Conservation (phyloP, 1,140 invertebrate species). For the Trichonephila clavata region DNA sequence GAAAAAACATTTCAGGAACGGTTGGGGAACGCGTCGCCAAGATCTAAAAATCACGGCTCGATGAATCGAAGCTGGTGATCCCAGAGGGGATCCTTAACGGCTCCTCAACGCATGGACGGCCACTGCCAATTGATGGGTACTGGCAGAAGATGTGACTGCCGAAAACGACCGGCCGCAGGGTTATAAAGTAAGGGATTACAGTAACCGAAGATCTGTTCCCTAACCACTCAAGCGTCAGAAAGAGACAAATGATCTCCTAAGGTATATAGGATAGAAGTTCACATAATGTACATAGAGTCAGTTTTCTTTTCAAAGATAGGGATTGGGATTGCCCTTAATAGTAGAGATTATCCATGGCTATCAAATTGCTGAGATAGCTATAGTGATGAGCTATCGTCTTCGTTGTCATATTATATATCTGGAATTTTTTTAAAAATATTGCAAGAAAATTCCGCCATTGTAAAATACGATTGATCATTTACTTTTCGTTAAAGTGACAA, state of each 20-base stretch:
- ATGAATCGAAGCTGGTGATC: conserved; percentile 26
- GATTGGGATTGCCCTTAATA: neutral
- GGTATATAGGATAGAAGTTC: neutral
- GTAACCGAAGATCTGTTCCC: conserved; percentile 51
- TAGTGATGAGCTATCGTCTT: too few species aligned
- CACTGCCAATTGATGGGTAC: conserved; percentile 69
- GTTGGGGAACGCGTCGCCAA: conserved; percentile 2
- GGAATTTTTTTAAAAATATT: too few species aligned
- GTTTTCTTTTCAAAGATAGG: neutral
- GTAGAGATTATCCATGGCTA: neutral
- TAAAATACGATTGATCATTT: too few species aligned
- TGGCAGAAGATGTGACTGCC: conserved; percentile 54
- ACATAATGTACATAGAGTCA: neutral
- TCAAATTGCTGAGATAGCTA: neutral
- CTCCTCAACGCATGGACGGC: conserved; percentile 32
- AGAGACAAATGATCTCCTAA: neutral
- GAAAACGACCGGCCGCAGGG: conserved; percentile 53
- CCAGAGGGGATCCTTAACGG: conserved; percentile 48
- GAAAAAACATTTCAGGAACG: conserved; percentile 46
- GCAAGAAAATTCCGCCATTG: too few species aligned
- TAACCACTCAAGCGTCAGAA: neutral
- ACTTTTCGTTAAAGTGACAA: too few species aligned
- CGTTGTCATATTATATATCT: too few species aligned
- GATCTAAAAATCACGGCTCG: conserved; percentile 66
- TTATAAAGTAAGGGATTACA: conserved; percentile 71